These are phyloP conservation scores for Charadrius vociferus DNA, from an alignment of 2,113 vertebrate species.

Conservation along the genomic window DNA sequence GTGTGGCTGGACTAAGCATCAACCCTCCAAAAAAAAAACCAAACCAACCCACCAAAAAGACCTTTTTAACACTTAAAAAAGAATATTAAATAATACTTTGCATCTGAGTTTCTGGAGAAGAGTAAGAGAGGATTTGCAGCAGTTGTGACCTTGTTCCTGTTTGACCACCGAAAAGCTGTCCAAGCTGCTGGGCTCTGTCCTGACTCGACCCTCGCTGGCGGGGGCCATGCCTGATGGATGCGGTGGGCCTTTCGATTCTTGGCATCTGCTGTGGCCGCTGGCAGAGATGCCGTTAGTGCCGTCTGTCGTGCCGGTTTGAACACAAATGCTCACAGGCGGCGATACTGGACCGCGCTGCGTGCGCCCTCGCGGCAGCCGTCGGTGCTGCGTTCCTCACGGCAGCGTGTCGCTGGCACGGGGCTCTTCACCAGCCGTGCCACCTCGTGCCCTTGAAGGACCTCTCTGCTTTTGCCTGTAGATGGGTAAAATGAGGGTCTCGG, in stretches of 20 bases:
- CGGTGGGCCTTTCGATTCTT: neutral
- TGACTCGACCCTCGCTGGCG: accelerated
- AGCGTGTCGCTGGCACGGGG: neutral
- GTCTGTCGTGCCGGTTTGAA: neutral
- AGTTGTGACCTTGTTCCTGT: neutral
- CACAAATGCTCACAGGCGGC: neutral
- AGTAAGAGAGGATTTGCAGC: neutral
- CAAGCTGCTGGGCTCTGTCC: neutral
- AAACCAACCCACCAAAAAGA: no score
- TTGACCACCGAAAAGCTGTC: neutral
- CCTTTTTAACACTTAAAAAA: neutral
- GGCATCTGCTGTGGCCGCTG: neutral
- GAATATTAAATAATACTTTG: accelerated
- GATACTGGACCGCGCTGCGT: accelerated
- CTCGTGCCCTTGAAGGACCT: neutral
- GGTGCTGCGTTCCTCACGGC: neutral
- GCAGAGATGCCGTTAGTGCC: accelerated
- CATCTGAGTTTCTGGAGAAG: neutral
- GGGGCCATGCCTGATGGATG: neutral
- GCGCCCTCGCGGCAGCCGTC: neutral
- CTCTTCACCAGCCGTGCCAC: accelerated
- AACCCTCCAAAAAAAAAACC: neutral
- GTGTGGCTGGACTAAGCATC: neutral
- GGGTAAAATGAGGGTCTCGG: accelerated
- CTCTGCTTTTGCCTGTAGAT: neutral